phyloP scores from a whole-genome alignment of 2,113 vertebrate genomes.

The Oncorhynchus clarkii region DNA sequence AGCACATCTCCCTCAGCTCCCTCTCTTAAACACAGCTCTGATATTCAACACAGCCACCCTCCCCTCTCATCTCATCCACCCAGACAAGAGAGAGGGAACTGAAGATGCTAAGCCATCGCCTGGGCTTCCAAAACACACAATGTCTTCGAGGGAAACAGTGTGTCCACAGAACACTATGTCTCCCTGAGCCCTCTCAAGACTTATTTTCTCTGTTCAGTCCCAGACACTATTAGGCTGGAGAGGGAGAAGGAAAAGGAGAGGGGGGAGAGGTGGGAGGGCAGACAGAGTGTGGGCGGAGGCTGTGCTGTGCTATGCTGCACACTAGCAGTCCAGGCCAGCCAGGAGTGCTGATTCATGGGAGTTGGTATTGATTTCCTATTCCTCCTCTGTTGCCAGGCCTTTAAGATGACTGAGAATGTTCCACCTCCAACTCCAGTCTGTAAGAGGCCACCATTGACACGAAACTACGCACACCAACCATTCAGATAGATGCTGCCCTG shows the following conservation, averaged over 20 bases:
- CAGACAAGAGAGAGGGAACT: conserved; percentile 20
- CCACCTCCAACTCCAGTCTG: conserved; percentile 44
- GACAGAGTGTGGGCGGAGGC: conserved; percentile 1
- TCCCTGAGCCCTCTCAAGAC: too few relatives aligned
- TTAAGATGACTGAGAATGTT: conserved; percentile 50
- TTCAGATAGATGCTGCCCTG: too few relatives aligned
- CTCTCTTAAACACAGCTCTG: not conserved
- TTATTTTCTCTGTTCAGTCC: conserved; percentile 27
- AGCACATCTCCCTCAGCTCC: conserved; percentile 24
- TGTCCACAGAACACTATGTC: not conserved
- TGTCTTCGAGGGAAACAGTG: conserved; percentile 16
- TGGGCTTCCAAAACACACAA: conserved; percentile 8
- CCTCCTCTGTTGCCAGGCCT: conserved; percentile 43
- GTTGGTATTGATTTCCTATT: conserved; percentile 68
- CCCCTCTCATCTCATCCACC: conserved; percentile 34
- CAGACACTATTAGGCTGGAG: conserved; percentile 29
- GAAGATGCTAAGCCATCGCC: conserved; percentile 34
- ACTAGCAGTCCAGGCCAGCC: not conserved
- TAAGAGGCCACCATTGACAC: conserved; percentile 43
- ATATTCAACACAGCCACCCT: conserved; percentile 16
- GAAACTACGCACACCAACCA: conserved; percentile 20
- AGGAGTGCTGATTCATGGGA: conserved; percentile 67
- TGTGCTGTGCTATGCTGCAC: too few relatives aligned
- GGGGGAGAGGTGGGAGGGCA: too few relatives aligned
- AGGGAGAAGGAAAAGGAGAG: conserved; percentile 34